Percentiles rank a stretch among this genome's conserved stretches.
Evolutionary conservation across 2,113 vertebrate species (phyloP).

Genomic region (Psophia crepitans): DNA sequence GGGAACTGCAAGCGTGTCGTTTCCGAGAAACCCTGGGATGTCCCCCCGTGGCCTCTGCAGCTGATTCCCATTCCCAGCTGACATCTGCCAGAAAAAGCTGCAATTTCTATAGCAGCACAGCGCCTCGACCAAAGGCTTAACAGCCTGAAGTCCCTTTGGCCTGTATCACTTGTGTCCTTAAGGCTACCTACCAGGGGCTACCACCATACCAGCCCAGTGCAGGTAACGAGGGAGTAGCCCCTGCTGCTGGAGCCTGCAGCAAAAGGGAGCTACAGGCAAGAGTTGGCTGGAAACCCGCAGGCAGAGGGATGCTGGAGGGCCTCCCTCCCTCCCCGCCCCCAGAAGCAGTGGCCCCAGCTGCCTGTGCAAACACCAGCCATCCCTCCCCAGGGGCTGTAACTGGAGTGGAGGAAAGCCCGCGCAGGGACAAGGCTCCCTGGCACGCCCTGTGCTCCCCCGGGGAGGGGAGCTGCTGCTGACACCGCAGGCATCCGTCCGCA

Average conservation of each 20-base stretch:
- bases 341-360: background rate
- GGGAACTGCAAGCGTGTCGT: background rate
- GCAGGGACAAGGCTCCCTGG: background rate
- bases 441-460: too few species aligned
- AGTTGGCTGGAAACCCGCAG: background rate
- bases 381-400: background rate
- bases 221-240: background rate
- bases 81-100: background rate
- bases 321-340: background rate
- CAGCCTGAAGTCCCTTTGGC: background rate
- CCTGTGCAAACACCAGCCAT: background rate
- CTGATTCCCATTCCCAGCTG: constrained; percentile 32
- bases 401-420: background rate
- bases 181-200: background rate
- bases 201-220: fast-evolving
- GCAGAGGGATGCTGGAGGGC: background rate
- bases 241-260: background rate
- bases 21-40: background rate
- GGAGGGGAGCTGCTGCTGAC: background rate
- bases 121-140: background rate
- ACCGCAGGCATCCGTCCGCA: background rate
- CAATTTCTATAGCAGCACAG: background rate
- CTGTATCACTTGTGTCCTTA: background rate
- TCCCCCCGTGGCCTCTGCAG: background rate
- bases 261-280: background rate